phyloP scores from a whole-genome alignment of 2,888 invertebrate species.

The Tanypteryx hageni region DNA sequence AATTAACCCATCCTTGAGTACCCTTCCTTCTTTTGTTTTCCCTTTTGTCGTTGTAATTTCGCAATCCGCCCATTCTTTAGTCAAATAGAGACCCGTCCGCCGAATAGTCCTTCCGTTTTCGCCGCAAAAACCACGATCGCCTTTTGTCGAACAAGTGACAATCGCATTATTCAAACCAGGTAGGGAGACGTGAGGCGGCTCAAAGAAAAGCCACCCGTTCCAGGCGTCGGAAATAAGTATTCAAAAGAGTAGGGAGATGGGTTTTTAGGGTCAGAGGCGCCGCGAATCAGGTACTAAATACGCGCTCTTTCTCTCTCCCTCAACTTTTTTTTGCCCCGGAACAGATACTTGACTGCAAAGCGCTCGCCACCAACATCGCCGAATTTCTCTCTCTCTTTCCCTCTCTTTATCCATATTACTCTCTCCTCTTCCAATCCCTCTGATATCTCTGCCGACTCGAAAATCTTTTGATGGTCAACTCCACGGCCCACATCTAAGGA shows the following conservation, averaged over 20 bases:
- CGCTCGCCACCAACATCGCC: background rate
- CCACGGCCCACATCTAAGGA: background rate
- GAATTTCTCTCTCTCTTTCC: background rate
- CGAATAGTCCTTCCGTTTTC: background rate
- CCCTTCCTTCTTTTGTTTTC: background rate
- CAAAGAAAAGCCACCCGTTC: background rate
- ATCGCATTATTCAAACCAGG: background rate
- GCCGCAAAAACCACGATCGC: background rate
- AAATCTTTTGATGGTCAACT: constrained; percentile 43
- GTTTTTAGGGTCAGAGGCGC: background rate
- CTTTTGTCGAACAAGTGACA: background rate
- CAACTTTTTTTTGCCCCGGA: background rate
- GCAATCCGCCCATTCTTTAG: background rate
- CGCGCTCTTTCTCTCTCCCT: background rate
- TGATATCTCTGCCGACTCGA: background rate
- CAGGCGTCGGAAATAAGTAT: background rate
- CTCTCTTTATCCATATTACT: too few relatives aligned
- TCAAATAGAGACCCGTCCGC: background rate
- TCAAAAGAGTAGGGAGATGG: background rate
- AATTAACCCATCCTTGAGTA: too few relatives aligned
- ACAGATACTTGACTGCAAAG: background rate
- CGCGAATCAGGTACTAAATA: constrained; percentile 16
- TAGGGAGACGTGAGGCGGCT: background rate
- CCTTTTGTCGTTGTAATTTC: background rate
- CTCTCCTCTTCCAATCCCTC: background rate